Percentiles rank a stretch among this genome's conserved stretches.
phyloP scores from a whole-genome alignment of 2,888 invertebrate species.

The Mongoloraphidia duomilia region DNA sequence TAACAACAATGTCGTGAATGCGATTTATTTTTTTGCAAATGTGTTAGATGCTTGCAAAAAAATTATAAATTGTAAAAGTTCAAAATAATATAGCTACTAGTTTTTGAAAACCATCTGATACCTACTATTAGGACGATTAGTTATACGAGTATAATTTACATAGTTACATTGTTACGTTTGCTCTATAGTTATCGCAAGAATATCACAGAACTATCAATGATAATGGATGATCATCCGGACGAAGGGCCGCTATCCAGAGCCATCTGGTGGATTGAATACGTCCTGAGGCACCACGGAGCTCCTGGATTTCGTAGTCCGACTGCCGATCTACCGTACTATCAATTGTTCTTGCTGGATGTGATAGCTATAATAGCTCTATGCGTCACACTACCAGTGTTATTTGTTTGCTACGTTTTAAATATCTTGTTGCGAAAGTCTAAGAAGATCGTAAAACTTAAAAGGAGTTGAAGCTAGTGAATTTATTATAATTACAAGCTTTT shows the following conservation, averaged over 20 bases:
- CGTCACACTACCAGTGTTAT: background rate
- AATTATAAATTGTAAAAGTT: too few species aligned
- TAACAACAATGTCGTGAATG: too few species aligned
- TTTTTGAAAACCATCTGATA: too few species aligned
- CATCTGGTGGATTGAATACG: constrained; percentile 5
- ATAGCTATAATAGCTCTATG: background rate
- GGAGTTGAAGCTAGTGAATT: too few species aligned
- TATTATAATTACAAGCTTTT: too few species aligned
- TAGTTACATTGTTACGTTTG: background rate
- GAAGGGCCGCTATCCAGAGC: background rate
- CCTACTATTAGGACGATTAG: too few species aligned
- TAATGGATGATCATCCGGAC: constrained; percentile 2
- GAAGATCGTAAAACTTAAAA: too few species aligned
- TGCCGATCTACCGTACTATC: constrained; percentile 4
- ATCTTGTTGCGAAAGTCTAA: too few species aligned
- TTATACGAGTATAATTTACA: too few species aligned
- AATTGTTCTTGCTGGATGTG: constrained; percentile 5
- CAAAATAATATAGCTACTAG: too few species aligned
- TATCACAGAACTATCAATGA: background rate
- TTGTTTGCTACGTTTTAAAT: background rate
- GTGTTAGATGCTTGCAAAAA: too few species aligned
- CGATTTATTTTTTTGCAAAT: too few species aligned
- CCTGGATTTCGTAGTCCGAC: background rate
- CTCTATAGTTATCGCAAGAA: background rate
- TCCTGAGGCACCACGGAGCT: constrained; percentile 1